Conservation (phyloP, 2,113 vertebrate species). For the Salminus brasiliensis region DNA sequence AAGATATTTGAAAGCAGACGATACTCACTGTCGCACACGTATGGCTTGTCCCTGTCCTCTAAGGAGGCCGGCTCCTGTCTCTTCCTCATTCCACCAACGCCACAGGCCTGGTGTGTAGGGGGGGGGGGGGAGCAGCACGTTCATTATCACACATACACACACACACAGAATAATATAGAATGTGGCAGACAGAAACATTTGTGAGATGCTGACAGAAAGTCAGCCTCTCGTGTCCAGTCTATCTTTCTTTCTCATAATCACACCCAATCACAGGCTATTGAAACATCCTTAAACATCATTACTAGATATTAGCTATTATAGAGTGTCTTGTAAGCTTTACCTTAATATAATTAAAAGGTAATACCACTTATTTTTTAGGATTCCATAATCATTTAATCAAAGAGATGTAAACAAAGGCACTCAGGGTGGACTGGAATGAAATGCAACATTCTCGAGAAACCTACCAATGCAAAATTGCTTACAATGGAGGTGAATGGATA, state of each 20-base stretch:
- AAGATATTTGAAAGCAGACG: not conserved
- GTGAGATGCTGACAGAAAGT: not conserved
- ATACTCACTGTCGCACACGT: slow-evolving; percentile 94
- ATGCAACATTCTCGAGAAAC: no score
- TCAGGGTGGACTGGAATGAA: no score
- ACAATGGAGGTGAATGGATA: no score
- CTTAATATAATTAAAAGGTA: no score
- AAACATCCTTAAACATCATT: not conserved
- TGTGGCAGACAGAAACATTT: not conserved
- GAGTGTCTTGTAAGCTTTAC: no score
- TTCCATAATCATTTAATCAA: no score
- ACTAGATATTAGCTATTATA: no score
- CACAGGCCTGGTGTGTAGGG: slow-evolving; percentile 85
- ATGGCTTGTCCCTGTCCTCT: slow-evolving; percentile 94
- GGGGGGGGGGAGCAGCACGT: slow-evolving; percentile 13
- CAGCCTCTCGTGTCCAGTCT: not conserved
- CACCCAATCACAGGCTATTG: not conserved
- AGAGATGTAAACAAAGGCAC: no score
- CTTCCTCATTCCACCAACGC: slow-evolving; percentile 90
- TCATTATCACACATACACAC: slow-evolving; percentile 32
- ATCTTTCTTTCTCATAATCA: not conserved
- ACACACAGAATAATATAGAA: slow-evolving; percentile 29
- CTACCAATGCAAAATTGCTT: no score
- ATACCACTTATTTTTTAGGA: no score
- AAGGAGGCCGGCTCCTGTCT: slow-evolving; percentile 84